Conservation (phyloP, 2,113 vertebrate species). For the Engystomops pustulosus region DNA sequence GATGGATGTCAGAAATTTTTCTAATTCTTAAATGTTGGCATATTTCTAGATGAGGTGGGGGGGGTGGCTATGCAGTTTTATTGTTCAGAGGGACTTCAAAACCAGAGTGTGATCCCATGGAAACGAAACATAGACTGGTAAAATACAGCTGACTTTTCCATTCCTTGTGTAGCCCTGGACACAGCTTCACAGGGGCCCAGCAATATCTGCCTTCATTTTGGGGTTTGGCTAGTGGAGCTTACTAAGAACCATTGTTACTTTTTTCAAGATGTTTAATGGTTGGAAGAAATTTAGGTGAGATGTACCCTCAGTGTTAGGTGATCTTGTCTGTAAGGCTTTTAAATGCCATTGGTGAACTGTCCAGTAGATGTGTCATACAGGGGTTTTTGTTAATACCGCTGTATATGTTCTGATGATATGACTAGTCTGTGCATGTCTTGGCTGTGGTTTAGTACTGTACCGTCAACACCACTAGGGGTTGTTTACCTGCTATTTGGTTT, state of each 20-base stretch:
- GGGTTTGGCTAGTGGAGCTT: neutral
- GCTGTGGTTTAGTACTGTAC: too few relatives aligned
- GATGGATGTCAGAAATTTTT: neutral
- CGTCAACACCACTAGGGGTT: too few relatives aligned
- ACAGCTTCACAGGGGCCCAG: neutral
- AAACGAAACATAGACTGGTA: neutral
- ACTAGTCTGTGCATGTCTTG: too few relatives aligned
- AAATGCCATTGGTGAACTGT: too few relatives aligned
- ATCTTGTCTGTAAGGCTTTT: too few relatives aligned
- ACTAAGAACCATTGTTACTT: neutral
- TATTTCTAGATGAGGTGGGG: too few relatives aligned
- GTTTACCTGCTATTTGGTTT: too few relatives aligned
- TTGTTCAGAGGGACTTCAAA: neutral
- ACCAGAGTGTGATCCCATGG: neutral
- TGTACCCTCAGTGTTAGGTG: too few relatives aligned
- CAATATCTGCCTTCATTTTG: neutral
- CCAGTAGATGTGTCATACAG: too few relatives aligned
- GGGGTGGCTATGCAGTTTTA: neutral
- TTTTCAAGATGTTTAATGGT: neutral
- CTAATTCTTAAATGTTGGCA: neutral
- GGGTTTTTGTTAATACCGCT: too few relatives aligned
- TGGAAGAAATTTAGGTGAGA: too few relatives aligned
- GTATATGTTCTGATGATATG: too few relatives aligned
- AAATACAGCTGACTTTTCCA: neutral
- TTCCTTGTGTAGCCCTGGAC: neutral